Conservation (phyloP, 2,888 invertebrate species). For the Pollenia labialis region DNA sequence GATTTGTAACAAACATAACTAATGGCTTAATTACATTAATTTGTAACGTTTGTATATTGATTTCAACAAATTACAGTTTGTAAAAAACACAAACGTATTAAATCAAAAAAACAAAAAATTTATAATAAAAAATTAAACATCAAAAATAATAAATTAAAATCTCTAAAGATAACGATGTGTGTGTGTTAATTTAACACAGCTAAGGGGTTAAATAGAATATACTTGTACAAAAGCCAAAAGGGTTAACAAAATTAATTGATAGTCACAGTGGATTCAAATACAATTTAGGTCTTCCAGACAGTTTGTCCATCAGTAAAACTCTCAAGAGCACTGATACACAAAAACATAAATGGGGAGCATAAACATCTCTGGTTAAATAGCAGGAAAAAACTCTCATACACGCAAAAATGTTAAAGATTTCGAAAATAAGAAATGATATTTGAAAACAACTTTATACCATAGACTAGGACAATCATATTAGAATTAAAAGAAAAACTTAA, state of each 20-base stretch:
- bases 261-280: constrained; percentile 48
- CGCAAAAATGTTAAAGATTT: no score
- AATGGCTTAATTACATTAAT: constrained; percentile 70
- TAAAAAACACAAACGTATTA: not conserved
- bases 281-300: constrained; percentile 5
- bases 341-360: constrained; percentile 61
- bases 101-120: constrained; percentile 3
- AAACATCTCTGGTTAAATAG: constrained; percentile 32
- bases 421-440: no score
- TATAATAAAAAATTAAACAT: constrained; percentile 15
- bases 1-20: constrained; percentile 49
- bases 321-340: constrained; percentile 59
- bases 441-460: no score
- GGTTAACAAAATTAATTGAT: constrained; percentile 69
- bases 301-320: constrained; percentile 41
- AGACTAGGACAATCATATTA: no score
- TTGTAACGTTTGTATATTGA: constrained; percentile 64
- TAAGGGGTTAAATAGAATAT: constrained; percentile 51
- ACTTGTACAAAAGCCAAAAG: constrained; percentile 52
- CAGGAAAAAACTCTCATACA: not conserved
- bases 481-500: no score
- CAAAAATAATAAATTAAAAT: constrained; percentile 32
- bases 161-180: not conserved
- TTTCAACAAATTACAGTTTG: constrained; percentile 49
- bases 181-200: constrained; percentile 12